Percentiles rank a stretch among this genome's conserved stretches.
Conservation (phyloP, 2,797 vertebrate species). For the Parotocinclus haroldoi region DNA sequence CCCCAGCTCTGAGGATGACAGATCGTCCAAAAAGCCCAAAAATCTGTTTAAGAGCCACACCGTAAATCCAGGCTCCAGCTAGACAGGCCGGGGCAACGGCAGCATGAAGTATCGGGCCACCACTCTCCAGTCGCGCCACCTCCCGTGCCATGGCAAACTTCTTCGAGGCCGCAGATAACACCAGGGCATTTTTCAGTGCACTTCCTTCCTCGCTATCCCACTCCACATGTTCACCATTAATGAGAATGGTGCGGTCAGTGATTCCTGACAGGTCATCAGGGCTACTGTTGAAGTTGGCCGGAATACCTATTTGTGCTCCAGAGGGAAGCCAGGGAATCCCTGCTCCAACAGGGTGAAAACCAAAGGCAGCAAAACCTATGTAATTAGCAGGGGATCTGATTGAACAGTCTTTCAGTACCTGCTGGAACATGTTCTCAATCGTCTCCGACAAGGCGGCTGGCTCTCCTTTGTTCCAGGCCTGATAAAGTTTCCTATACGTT, state of each 20-base stretch:
- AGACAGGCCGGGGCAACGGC: constrained; percentile 78
- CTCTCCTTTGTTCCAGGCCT: constrained; percentile 82
- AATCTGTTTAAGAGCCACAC: constrained; percentile 74
- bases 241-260: constrained; percentile 71
- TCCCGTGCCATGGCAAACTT: constrained; percentile 88
- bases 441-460: constrained; percentile 71
- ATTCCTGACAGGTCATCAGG: constrained; percentile 63
- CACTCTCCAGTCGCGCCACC: constrained; percentile 70
- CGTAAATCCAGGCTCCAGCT: constrained; percentile 74
- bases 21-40: constrained; percentile 75
- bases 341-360: constrained; percentile 85
- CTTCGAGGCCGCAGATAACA: constrained; percentile 78
- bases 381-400: constrained; percentile 64
- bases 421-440: constrained; percentile 73
- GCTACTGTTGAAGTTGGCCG: constrained; percentile 81
- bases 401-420: constrained; percentile 74
- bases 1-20: constrained; percentile 60
- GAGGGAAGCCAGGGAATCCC: constrained; percentile 83
- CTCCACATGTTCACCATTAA: constrained; percentile 76
- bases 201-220: constrained; percentile 76
- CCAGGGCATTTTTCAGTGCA: constrained; percentile 75
- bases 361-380: constrained; percentile 78
- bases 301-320: constrained; percentile 83
- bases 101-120: constrained; percentile 70
- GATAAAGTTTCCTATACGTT: constrained; percentile 78